phyloP scores from a whole-genome alignment of 2,113 vertebrate species.

The Vicugna pacos region DNA sequence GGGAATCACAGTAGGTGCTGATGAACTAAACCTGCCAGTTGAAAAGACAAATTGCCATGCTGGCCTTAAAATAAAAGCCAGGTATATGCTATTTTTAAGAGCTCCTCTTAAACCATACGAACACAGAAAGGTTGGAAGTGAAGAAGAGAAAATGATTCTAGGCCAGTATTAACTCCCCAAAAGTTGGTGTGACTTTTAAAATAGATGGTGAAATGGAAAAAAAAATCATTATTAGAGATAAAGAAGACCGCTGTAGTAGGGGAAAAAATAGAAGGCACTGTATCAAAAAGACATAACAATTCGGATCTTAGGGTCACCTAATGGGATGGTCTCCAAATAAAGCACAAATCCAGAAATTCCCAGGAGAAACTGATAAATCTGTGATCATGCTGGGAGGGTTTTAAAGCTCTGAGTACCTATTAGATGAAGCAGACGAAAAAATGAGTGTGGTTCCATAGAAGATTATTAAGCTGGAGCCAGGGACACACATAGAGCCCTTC shows the following conservation, averaged over 20 bases:
- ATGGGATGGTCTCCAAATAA: background rate
- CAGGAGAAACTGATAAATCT: background rate
- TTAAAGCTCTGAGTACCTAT: constrained; percentile 15
- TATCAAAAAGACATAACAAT: constrained; percentile 14
- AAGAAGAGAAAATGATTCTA: constrained; percentile 13
- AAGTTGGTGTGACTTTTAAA: constrained; percentile 43
- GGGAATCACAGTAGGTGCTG: background rate
- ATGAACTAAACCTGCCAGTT: constrained; percentile 37
- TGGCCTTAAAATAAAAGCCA: constrained; percentile 65
- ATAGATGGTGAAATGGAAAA: background rate
- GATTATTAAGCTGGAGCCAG: background rate
- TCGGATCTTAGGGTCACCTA: constrained; percentile 24
- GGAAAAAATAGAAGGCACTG: background rate
- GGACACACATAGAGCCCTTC: background rate
- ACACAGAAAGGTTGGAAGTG: constrained; percentile 40
- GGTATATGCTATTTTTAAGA: constrained; percentile 58
- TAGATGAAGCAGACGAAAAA: background rate
- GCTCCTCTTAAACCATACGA: constrained; percentile 40
- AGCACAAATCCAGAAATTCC: constrained; percentile 7
- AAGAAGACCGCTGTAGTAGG: background rate
- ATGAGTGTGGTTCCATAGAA: background rate
- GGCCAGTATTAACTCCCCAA: background rate
- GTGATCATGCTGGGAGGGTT: background rate
- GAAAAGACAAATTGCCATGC: constrained; percentile 38
- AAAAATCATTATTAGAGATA: constrained; percentile 26